Evolutionary conservation across 2,113 vertebrate genomes (phyloP), one percentile per base, ranked within the genome.

Genomic region (Pteruthius melanotis): DNA sequence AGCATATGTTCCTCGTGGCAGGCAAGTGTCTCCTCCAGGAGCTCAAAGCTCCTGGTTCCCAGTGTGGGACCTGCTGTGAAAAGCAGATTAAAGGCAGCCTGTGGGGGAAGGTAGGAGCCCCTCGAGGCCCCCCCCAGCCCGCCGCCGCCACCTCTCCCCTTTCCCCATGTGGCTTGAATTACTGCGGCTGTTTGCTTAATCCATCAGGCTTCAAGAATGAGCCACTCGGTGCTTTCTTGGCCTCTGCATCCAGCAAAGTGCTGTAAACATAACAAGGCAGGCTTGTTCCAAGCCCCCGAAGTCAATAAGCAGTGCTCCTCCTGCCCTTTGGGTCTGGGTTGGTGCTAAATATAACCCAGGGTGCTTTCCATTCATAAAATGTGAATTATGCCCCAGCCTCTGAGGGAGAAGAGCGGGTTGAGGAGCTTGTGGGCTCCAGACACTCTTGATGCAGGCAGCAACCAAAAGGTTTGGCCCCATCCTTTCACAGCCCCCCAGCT

Each of bases 341-440:
- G 78, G 49, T 54, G 70, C 92, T 95, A 95, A 97, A 93, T 83
- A 86, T 83, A 95, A 89, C 54, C 1, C 8, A 61, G 70, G 37
- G 35, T 14, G n/a, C 82, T 93, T 96, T 93, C 91, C 93, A 93
- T 94, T 95, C 91, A 92, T 91, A 92, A 94, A 87, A 81, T 15
- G 13, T 56, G 77, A 83, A 45, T 80, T 70, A 69, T 72, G 77
- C 10, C 21, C 21, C 0, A 0, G 91, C 30, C 64, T 87, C 64
- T 3, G 16, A 75, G 79, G 24, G n/a, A 31, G 35, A 47, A 77
- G 31, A 92, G 65, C 0, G 0, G 42, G n/a, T 4, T 50, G 65
- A 76, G 79, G 22, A 82, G 80, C 37, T 63, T 2, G 1, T 3
- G 9, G 26, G 60, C 56, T 81, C 23, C 17, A 42, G 63, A 12